phyloP scores from a whole-genome alignment of 1,140 invertebrate species.

The Harlomillsia oculata region DNA sequence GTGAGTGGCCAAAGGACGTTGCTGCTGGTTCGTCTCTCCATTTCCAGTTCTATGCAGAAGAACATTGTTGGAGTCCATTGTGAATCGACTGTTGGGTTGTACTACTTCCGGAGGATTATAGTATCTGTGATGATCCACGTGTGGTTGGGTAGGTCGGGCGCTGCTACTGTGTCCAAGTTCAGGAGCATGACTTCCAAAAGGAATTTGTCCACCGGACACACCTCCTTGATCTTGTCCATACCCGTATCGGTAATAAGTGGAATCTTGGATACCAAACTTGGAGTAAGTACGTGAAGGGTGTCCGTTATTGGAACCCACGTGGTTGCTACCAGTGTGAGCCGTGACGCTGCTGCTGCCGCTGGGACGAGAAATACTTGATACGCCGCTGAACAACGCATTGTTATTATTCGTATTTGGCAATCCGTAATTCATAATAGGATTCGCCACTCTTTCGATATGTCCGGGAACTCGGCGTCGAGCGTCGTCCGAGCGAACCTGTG shows the following conservation, averaged over 20 bases:
- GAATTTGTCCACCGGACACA: neutral
- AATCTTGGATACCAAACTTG: conserved; percentile 33
- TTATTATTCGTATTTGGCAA: neutral
- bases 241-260: conserved; percentile 16
- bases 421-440: neutral
- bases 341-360: too few species aligned
- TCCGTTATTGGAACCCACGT: neutral
- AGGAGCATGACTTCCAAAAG: too few species aligned
- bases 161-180: neutral
- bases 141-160: too few species aligned
- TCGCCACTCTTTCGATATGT: neutral
- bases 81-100: neutral
- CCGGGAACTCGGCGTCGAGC: too few species aligned
- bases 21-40: too few species aligned
- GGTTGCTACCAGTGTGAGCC: too few species aligned
- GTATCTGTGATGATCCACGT: conserved; percentile 20
- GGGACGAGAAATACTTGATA: too few species aligned
- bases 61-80: too few species aligned
- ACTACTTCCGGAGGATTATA: conserved; percentile 12
- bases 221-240: neutral
- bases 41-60: too few species aligned
- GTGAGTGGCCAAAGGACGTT: too few species aligned
- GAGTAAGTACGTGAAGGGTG: conserved; percentile 27
- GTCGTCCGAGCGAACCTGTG: too few species aligned
- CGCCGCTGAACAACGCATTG: too few species aligned